A percentile compares a stretch with the other conserved stretches of the same genome.
phyloP scores from a whole-genome alignment of 2,888 invertebrate genomes.

The Epistrophe grossulariae region DNA sequence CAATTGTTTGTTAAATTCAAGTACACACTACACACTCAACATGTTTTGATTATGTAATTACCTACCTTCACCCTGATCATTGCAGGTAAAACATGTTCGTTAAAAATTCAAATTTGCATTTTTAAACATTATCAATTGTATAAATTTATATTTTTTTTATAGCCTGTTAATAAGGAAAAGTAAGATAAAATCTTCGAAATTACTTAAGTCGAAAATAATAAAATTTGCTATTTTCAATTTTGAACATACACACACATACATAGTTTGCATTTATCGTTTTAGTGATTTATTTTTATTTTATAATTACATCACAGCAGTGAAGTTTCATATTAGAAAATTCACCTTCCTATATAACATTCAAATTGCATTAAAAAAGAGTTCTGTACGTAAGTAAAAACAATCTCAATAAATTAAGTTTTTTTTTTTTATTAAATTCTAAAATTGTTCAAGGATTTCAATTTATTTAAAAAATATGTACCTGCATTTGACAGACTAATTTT shows the following conservation, averaged over 20 bases:
- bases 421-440: no score
- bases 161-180: slow-evolving; percentile 8
- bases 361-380: neutral
- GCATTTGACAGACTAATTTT: neutral
- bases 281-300: neutral
- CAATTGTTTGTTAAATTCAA: neutral
- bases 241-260: neutral
- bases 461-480: no score
- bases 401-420: no score
- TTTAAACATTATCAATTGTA: neutral
- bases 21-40: neutral
- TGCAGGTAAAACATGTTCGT: neutral
- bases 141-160: neutral
- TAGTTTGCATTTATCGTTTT: neutral
- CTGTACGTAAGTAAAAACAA: no score
- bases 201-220: neutral
- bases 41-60: slow-evolving; percentile 16
- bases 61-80: slow-evolving; percentile 10
- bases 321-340: neutral
- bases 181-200: neutral
- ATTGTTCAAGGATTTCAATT: no score
- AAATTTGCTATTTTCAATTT: neutral
- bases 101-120: neutral
- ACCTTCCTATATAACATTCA: neutral
- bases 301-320: neutral